A percentile compares a stretch with the other conserved stretches of the same genome.
Conservation (phyloP, 2,113 vertebrate genomes). For the Australoheros scitulus region DNA sequence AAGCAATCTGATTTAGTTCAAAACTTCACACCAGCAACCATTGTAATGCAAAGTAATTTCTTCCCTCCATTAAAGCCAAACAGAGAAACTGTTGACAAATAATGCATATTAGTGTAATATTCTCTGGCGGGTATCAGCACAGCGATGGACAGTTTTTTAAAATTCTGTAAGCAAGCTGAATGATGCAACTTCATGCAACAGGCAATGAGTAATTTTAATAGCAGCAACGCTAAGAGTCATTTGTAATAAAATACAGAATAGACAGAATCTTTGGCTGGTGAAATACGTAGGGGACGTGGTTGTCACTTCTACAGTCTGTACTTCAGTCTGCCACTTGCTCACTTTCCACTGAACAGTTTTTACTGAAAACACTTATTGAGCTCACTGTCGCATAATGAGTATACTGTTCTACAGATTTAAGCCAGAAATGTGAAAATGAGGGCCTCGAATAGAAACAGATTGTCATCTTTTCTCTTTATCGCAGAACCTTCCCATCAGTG, state of each 20-base stretch:
- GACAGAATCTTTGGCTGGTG: background rate
- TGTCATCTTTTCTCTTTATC: background rate
- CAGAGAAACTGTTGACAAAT: background rate
- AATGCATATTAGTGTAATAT: conserved; percentile 8
- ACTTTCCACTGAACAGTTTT: background rate
- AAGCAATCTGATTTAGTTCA: background rate
- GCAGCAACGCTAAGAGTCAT: background rate
- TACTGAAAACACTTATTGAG: background rate
- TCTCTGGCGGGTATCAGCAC: conserved; percentile 19
- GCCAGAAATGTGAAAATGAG: conserved; percentile 1
- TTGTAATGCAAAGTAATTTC: conserved; percentile 5
- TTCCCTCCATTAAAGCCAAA: conserved; percentile 5
- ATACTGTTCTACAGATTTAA: background rate
- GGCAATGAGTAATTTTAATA: conserved; percentile 21
- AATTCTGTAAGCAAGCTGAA: conserved; percentile 13
- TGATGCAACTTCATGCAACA: conserved; percentile 51
- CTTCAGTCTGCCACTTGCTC: background rate
- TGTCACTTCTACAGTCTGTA: background rate
- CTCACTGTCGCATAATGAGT: background rate
- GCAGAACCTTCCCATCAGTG: conserved; percentile 26
- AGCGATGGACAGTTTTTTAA: background rate
- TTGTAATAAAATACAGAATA: conserved; percentile 17
- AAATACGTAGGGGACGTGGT: background rate
- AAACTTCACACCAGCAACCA: background rate
- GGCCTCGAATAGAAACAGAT: conserved; percentile 7